A percentile compares a stretch with the other conserved stretches of the same genome.
Evolutionary conservation across 2,113 vertebrate genomes (phyloP).

Genomic region (Eretmochelys imbricata): DNA sequence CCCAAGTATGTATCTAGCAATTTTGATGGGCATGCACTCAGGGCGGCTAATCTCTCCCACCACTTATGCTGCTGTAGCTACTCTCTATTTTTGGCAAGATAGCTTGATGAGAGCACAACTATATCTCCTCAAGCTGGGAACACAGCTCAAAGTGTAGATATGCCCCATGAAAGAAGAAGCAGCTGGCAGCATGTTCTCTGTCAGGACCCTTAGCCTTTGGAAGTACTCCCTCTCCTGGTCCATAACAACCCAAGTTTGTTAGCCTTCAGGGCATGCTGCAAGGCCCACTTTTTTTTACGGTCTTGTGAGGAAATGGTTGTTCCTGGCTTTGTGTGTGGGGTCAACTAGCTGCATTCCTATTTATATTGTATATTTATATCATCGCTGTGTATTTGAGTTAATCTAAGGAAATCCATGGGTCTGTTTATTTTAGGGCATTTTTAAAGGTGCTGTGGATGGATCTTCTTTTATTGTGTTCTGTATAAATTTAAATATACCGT

Average conservation of each 20-base stretch:
- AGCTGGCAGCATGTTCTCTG: neutral
- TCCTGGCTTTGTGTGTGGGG: neutral
- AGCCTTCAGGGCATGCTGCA: neutral
- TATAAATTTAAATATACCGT: neutral
- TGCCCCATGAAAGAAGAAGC: neutral
- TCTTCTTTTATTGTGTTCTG: neutral
- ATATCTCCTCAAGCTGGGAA: neutral
- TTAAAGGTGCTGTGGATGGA: neutral
- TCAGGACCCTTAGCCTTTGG: neutral
- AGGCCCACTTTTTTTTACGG: accelerated
- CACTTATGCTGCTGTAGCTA: neutral
- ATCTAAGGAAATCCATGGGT: neutral
- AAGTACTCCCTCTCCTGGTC: neutral
- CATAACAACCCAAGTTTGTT: accelerated
- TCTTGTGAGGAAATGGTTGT: accelerated
- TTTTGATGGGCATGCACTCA: neutral
- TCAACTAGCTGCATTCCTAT: neutral
- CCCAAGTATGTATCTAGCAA: neutral
- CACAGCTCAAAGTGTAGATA: neutral
- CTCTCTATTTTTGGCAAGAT: neutral
- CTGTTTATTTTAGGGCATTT: neutral
- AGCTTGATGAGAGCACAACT: neutral
- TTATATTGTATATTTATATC: neutral
- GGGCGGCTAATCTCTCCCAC: neutral
- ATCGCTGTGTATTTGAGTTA: neutral